Base-by-base conservation (phyloP, 1,140 invertebrate species). In the Magallana ariakensis region DNA sequence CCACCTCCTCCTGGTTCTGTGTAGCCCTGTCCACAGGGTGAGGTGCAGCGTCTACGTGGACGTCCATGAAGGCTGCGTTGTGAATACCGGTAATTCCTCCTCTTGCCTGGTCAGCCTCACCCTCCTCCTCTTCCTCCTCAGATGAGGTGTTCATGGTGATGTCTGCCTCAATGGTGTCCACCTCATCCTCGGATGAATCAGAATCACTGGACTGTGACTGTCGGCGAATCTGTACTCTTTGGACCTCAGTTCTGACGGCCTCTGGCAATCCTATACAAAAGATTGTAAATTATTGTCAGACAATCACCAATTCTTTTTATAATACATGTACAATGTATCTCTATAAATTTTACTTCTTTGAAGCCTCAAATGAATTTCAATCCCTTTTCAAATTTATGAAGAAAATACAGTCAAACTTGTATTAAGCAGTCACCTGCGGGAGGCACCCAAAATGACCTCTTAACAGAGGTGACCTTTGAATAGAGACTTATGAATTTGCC, bases 201-300 rank as follows among this genome's bases (percentile, higher is more conserved):
- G 85, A 60, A 22, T 22, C 16, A 55, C 84, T 62, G 19, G 62
- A 15, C 2, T 66, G 84, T 33, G 75, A 56, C 54, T 86, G 75
- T 16, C 66, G n/a, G 0, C 66, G 10, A 8, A 75, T 75, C 15
- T 86, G 85, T 10, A 86, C 75, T 15, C 75, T 57, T 4, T 56
- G 80, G 8, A 86, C 85, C 46, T 85, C 84, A 1, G 66, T 56
- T 82, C 85, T 86, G 8, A 86, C 85, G 4, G 54, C 85, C 26
- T 86, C 85, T 1, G 85, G 85, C 53, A 86, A 53, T 11, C 85
- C 85, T 86, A 11, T 8, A 54, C 53, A 55, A 56, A 0, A 19
- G 2, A 62, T 62, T 62, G 4, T 16, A 62, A 62, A 62, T 62
- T 62, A 62, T 16, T 62, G 1, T 7, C 15, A 46, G 33, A 46